Evolutionary conservation across 2,113 vertebrate genomes (phyloP).

Genomic region (Heterotis niloticus): DNA sequence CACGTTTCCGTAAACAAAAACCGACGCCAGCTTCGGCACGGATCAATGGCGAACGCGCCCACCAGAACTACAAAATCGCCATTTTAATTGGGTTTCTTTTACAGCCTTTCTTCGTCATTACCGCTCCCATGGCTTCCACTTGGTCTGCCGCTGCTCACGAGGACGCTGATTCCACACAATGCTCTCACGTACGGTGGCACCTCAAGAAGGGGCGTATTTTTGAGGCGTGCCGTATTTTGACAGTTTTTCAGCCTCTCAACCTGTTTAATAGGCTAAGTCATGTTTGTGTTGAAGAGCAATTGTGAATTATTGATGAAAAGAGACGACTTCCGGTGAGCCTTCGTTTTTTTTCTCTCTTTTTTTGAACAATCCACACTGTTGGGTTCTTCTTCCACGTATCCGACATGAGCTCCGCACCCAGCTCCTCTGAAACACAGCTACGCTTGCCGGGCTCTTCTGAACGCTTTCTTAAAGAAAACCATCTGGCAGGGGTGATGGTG

Average conservation of each 20-base stretch:
- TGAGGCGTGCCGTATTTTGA: background rate
- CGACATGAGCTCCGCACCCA: slow-evolving; percentile 46
- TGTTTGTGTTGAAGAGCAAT: slow-evolving; percentile 13
- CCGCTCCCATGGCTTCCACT: background rate
- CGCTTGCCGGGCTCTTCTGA: slow-evolving; percentile 49
- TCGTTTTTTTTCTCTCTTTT: too few species aligned
- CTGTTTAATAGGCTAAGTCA: slow-evolving; percentile 18
- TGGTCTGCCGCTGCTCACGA: slow-evolving; percentile 15
- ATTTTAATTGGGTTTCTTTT: slow-evolving; percentile 9
- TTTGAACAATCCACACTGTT: slow-evolving; percentile 11
- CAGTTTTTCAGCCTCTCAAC: slow-evolving; percentile 9
- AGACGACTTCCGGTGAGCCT: background rate
- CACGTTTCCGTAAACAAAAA: slow-evolving; percentile 17
- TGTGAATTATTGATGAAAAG: slow-evolving; percentile 18
- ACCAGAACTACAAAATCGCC: background rate
- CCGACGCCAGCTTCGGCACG: background rate
- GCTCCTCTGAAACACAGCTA: slow-evolving; percentile 9
- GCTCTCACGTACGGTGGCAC: background rate
- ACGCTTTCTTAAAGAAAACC: too few species aligned
- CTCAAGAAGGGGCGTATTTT: background rate
- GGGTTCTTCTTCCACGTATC: background rate
- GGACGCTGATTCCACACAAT: background rate
- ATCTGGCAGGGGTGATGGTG: too few species aligned
- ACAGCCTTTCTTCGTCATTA: background rate
- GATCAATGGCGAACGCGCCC: background rate